phyloP scores from a whole-genome alignment of 2,797 vertebrate genomes.

The Acanthurus lineatus region DNA sequence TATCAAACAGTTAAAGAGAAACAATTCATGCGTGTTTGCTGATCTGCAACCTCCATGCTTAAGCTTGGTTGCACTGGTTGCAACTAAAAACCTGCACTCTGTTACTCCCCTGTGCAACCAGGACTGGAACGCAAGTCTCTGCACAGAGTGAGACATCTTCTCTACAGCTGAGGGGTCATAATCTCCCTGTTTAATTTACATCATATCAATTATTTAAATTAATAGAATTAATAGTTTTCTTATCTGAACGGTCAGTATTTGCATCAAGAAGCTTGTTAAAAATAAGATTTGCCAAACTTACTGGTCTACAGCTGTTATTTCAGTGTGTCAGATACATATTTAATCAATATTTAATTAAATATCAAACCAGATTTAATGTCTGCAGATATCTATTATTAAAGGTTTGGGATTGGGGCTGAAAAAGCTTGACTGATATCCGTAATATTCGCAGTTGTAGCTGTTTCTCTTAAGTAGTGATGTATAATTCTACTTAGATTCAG shows the following conservation, averaged over 20 bases:
- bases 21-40: too few species aligned
- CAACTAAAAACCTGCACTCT: background rate
- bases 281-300: background rate
- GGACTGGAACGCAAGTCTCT: too few species aligned
- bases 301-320: background rate
- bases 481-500: background rate
- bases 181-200: background rate
- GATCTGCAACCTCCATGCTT: too few species aligned
- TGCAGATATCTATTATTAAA: background rate
- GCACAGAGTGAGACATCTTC: background rate
- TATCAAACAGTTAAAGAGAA: too few species aligned
- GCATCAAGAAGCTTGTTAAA: background rate
- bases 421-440: background rate
- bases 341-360: background rate
- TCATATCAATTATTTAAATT: background rate
- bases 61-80: too few species aligned
- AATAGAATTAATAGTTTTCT: background rate
- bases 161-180: background rate
- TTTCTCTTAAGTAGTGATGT: background rate
- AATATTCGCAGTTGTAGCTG: background rate
- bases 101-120: background rate
- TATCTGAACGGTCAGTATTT: background rate
- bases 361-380: background rate
- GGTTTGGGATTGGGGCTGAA: background rate
- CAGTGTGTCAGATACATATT: background rate